Percentiles rank a stretch among this genome's conserved stretches.
Evolutionary conservation across 2,888 invertebrate genomes (phyloP).

Genomic region (Cephonodes hylas): DNA sequence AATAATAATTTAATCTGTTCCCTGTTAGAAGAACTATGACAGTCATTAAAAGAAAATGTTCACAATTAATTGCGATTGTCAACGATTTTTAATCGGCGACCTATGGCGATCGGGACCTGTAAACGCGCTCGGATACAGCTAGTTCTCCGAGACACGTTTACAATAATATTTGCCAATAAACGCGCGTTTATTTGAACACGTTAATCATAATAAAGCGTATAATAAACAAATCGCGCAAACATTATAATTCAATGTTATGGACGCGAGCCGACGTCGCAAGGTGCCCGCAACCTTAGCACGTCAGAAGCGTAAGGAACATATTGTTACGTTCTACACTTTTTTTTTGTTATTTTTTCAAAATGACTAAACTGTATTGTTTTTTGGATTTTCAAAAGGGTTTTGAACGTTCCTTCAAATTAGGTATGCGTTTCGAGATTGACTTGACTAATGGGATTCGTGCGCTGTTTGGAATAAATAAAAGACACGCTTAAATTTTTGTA

Average conservation of each 20-base stretch:
- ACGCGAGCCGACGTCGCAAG: neutral
- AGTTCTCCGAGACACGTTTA: neutral
- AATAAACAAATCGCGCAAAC: conserved; percentile 8
- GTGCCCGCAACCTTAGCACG: conserved; percentile 4
- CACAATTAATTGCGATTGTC: neutral
- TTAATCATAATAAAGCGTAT: conserved; percentile 6
- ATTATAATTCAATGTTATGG: conserved; percentile 8
- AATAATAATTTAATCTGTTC: too few species aligned
- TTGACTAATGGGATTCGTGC: neutral
- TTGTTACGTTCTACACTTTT: neutral
- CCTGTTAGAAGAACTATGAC: neutral
- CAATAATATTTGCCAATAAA: conserved; percentile 6
- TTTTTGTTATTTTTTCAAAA: neutral
- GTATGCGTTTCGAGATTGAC: neutral
- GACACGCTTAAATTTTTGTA: neutral
- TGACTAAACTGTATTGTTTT: neutral
- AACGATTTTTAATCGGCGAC: neutral
- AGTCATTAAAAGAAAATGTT: neutral
- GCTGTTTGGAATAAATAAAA: neutral
- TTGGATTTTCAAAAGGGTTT: neutral
- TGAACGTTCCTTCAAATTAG: neutral
- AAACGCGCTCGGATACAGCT: neutral
- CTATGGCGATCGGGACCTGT: neutral
- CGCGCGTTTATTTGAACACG: conserved; percentile 1
- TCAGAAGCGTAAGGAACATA: neutral